Evolutionary conservation across 2,113 vertebrate genomes (phyloP), one percentile per base, ranked within the genome.

Genomic region (Aspiorhynchus laticeps): DNA sequence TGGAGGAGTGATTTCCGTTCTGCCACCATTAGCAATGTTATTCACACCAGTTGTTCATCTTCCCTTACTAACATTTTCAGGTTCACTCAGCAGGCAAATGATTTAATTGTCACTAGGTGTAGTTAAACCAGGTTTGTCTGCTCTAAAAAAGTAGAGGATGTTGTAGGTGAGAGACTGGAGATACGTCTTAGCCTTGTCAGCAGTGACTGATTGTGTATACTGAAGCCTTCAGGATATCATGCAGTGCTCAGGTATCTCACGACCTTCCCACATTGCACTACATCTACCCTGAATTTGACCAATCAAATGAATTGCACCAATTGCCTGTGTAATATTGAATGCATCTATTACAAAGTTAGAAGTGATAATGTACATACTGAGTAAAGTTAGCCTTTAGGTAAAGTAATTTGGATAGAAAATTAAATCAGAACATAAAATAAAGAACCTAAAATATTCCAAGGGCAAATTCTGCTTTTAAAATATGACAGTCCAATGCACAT

Each of bases 301-400:
- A 91, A 94, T 94, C 84, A 86, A 87, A 90, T 94, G 94, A 92
- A 93, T 92, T 95, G 94, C 96, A 96, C 95, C 91, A 92, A 92
- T 94, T 95, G 95, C 94, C 95, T 94, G 94, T 92, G 90, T 95
- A 93, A 96, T 95, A 96, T 94, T 94, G 94, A 95, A 95, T 94
- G 93, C 94, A 95, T 95, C 94, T 95, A 95, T 96, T 95, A 96
- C 93, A 95, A 96, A 92, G 94, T 96, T 96, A 96, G 96, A 96
- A 94, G 96, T 96, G 95, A 96, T 97, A 97, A 94, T 95, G 97
- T 97, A 96, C 96, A 96, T 96, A 96, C 95, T 95, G 95, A 95
- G 95, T 96, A 95, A 80, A 94, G 95, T 95, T 95, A 95, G 95
- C 94, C 96, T 96, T 65, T 97, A 95, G 96, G 95, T 97, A 97